Evolutionary conservation across 2,797 vertebrate genomes (phyloP), one percentile per base, ranked within the genome.

Genomic region (Pseudochaenichthys georgianus): DNA sequence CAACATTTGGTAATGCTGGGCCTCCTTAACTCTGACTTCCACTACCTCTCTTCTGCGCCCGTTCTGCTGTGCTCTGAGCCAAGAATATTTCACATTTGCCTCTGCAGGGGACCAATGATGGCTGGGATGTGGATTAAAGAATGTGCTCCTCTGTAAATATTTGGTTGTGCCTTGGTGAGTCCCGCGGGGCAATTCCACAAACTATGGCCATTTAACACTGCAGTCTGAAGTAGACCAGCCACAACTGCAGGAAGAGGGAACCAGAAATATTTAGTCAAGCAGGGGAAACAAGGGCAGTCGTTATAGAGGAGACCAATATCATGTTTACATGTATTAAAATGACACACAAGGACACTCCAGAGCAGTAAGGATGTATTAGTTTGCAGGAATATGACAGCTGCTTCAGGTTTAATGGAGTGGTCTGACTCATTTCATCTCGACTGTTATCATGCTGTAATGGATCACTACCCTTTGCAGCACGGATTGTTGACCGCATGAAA

Each of bases 321-420:
- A 43, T 28, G 79, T 63, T 82, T 57, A 77, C 79, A 84, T 60
- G 77, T 61, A 61, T 87, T 86, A 50, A 75, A 86, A 84, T 81
- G 77, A 80, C 60, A 53, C 64, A 64, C 81, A 89, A 88, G 90
- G 87, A 83, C 81, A 82, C 82, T 64, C 77, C 17, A 1, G 72
- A 77, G 73, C 67, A 31, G 62, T 72, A 68, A n/a, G 69, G 77
- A 66, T 74, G 77, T 77, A 74, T 79, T 77, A 75, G 76, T 62
- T 59, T 70, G 68, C 81, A 70, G 63, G 64, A 80, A 78, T 85
- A 46, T 79, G 82, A 88, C 91, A 88, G 81, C 88, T 80, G 77
- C 78, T 85, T 51, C 4, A 58, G 75, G 78, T 87, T 87, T 66
- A 82, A 83, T 41, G 65, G 75, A 88, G 79, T n/a, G 81, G 66